Evolutionary conservation across 1,140 invertebrate species (phyloP).

Genomic region (Leptinotarsa lineolata): DNA sequence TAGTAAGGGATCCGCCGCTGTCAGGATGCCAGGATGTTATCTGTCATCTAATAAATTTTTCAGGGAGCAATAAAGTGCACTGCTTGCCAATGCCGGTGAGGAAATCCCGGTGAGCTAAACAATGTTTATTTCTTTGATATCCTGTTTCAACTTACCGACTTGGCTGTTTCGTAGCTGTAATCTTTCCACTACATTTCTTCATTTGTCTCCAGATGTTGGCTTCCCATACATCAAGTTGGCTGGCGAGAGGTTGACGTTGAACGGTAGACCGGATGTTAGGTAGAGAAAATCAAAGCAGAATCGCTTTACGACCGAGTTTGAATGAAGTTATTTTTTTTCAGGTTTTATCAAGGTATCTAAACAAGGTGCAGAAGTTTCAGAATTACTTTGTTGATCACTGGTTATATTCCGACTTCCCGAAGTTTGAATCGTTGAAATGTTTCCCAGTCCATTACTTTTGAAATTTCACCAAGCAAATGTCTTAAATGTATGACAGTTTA

Average conservation of each 20-base stretch:
- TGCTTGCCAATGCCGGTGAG: slow-evolving; percentile 23
- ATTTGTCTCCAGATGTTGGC: slow-evolving; percentile 46
- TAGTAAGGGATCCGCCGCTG: neutral
- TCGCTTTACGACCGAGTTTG: too few species aligned
- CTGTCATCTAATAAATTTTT: slow-evolving; percentile 42
- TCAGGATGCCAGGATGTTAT: neutral
- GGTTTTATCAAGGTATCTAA: too few species aligned
- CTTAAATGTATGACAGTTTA: too few species aligned
- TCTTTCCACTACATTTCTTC: slow-evolving; percentile 47
- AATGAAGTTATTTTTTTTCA: too few species aligned
- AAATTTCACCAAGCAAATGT: too few species aligned
- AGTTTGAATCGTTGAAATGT: too few species aligned
- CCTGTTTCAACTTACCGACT: slow-evolving; percentile 40
- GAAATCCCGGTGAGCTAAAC: slow-evolving; percentile 42
- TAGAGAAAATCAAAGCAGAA: too few species aligned
- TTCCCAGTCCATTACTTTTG: too few species aligned
- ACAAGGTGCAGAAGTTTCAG: too few species aligned
- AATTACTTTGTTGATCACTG: too few species aligned
- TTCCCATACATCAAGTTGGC: slow-evolving; percentile 36
- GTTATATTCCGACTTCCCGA: too few species aligned
- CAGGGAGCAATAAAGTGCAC: slow-evolving; percentile 42
- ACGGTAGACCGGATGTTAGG: neutral
- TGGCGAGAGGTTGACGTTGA: neutral
- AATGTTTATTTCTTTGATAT: slow-evolving; percentile 49
- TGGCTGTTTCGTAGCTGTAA: slow-evolving; percentile 36